These are phyloP conservation scores for Momotus momota DNA, from an alignment of 2,797 vertebrate genomes.

Conservation along the genomic window DNA sequence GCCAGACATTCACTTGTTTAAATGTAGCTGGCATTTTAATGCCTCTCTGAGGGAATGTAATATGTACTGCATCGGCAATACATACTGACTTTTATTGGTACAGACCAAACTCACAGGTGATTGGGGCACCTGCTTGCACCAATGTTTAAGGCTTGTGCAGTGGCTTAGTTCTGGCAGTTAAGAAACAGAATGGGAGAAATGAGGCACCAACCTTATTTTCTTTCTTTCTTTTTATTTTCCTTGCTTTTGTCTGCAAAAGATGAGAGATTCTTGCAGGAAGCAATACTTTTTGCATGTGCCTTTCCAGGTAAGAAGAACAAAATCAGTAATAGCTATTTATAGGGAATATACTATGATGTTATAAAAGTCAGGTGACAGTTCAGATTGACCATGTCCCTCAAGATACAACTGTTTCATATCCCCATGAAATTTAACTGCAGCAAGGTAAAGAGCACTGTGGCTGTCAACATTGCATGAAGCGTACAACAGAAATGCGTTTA, in stretches of 20 bases:
- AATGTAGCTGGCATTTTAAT: slow-evolving; percentile 73
- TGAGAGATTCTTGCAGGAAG: not conserved
- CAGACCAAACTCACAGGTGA: slow-evolving; percentile 45
- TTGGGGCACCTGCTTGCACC: slow-evolving; percentile 27
- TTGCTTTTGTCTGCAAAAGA: not conserved
- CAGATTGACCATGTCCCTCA: not conserved
- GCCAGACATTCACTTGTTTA: slow-evolving; percentile 70
- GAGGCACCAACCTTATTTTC: not conserved
- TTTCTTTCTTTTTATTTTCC: not conserved
- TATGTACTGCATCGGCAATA: slow-evolving; percentile 39
- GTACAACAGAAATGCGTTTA: not conserved
- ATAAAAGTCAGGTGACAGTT: not conserved
- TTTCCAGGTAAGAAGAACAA: not conserved
- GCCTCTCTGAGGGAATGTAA: slow-evolving; percentile 62
- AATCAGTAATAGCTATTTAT: not conserved
- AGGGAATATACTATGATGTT: not conserved
- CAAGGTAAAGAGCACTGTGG: not conserved
- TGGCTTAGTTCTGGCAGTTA: not conserved
- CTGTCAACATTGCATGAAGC: not conserved
- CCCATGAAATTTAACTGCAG: not conserved
- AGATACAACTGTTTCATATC: not conserved
- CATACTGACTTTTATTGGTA: slow-evolving; percentile 58
- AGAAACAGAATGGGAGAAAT: not conserved
- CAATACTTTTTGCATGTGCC: not conserved
- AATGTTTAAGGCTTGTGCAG: not conserved